These are phyloP conservation scores for Galeopsomyia nigrocyanea DNA, from an alignment of 2,888 invertebrate species.

Conservation along the genomic window DNA sequence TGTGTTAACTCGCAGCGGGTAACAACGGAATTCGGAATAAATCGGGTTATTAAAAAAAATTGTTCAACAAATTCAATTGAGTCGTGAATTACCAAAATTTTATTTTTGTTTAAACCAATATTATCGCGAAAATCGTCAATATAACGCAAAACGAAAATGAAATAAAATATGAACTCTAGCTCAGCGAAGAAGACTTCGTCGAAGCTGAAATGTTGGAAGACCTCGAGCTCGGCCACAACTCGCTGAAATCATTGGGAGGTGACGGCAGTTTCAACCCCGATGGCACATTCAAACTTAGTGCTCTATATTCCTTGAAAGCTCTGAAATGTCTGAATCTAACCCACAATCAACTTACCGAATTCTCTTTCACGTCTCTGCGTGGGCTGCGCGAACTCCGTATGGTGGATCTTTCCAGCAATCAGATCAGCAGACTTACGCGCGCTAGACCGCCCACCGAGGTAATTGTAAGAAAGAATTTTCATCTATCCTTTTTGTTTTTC, in stretches of 20 bases:
- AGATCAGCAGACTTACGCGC: conserved; percentile 72
- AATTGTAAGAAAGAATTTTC: neutral
- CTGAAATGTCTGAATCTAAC: conserved; percentile 81
- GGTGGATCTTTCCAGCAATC: conserved; percentile 84
- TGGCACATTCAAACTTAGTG: conserved; percentile 68
- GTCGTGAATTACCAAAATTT: too few species aligned
- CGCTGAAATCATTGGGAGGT: conserved; percentile 74
- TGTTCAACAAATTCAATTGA: too few species aligned
- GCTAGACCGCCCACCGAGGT: conserved; percentile 65
- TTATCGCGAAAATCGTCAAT: too few species aligned
- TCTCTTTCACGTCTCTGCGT: conserved; percentile 84
- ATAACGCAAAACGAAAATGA: too few species aligned
- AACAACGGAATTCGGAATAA: too few species aligned
- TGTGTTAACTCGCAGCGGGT: too few species aligned
- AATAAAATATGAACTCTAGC: conserved; percentile 65
- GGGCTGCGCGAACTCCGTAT: conserved; percentile 79
- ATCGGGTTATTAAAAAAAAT: too few species aligned
- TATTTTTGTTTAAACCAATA: too few species aligned
- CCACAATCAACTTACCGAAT: conserved; percentile 81
- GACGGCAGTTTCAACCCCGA: conserved; percentile 55
- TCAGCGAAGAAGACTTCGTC: conserved; percentile 82
- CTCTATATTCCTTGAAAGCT: conserved; percentile 78
- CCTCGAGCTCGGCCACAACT: conserved; percentile 81
- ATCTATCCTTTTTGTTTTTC: too few species aligned
- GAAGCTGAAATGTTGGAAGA: conserved; percentile 79